Base-by-base conservation (phyloP, 1,140 invertebrate species). In the Pseudoatta argentina region DNA sequence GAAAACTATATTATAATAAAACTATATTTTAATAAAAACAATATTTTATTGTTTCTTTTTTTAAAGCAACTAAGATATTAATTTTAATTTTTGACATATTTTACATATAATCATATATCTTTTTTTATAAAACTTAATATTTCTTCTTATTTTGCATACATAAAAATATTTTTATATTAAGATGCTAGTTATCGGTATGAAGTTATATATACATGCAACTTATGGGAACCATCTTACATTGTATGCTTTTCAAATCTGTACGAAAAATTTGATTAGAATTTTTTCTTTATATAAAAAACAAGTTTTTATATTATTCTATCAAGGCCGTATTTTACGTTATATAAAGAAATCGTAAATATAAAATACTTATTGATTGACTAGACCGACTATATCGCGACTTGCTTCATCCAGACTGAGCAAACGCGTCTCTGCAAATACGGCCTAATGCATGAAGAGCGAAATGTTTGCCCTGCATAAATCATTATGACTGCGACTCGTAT, bases 381-480 rank as follows among this genome's bases (percentile, higher is more conserved):
- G 2, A 8, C 16, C 21, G 69, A 5, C 27, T 63, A 83, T 75
- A 61, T 82, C 39, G 10, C 34, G 53, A 86, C 71, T 87, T 63
- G 59, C 75, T 55, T 61, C 75, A 66, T 83, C 77, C 64, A 61
- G 69, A 57, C 72, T 79, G 44, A 59, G 77, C 77, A 89, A 91
- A 91, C 71, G 55, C 12, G 53, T 63, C 39, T 87, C 78, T 75
- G 77, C 63, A 89, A 91, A 87, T 91, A 91, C n/a, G 55, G 69
- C 30, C 66, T 89, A 90, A 92, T 92, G 91, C 81, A 77, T 75
- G 85, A 86, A 89, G 63, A 69, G 82, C 85, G 24, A 77, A 55
- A 86, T 90, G 87, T 92, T 92, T 92, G 69, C 78, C 44, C 24
- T 48, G 14, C 34, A 67, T 73, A 87, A 61, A 27, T 48, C 78